Evolutionary conservation across 2,113 vertebrate genomes (phyloP).

Genomic region (Myotis davidii): DNA sequence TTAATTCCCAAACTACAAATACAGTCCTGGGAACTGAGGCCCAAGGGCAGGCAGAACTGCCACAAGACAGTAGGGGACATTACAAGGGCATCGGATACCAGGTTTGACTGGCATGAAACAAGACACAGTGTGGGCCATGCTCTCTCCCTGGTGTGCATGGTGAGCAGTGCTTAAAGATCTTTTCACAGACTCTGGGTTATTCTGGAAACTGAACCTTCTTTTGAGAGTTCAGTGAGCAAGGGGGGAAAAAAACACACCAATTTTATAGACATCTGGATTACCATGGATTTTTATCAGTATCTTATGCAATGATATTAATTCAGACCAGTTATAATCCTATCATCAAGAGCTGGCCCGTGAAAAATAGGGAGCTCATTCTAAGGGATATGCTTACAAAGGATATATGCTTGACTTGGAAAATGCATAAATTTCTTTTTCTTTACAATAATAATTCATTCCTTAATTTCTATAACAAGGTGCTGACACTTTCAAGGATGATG

Average conservation of each 20-base stretch:
- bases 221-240: not conserved
- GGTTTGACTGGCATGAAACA: not conserved
- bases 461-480: conserved; percentile 78
- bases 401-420: not conserved
- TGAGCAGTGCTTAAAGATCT: not conserved
- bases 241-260: not conserved
- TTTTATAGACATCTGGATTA: not conserved
- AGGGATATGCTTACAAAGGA: not conserved
- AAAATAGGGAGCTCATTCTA: not conserved
- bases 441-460: not conserved
- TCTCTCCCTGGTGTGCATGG: not conserved
- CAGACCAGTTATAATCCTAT: not conserved
- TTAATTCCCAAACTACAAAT: not conserved
- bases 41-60: not conserved
- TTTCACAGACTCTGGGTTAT: not conserved
- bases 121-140: not conserved
- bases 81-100: not conserved
- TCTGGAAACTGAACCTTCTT: not conserved
- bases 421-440: not conserved
- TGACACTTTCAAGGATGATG: conserved; percentile 83
- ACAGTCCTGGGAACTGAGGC: not conserved
- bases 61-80: not conserved
- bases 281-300: not conserved
- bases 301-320: not conserved
- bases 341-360: not conserved